Base-by-base conservation (phyloP, 2,797 vertebrate species). In the Coccyzus lansbergi region DNA sequence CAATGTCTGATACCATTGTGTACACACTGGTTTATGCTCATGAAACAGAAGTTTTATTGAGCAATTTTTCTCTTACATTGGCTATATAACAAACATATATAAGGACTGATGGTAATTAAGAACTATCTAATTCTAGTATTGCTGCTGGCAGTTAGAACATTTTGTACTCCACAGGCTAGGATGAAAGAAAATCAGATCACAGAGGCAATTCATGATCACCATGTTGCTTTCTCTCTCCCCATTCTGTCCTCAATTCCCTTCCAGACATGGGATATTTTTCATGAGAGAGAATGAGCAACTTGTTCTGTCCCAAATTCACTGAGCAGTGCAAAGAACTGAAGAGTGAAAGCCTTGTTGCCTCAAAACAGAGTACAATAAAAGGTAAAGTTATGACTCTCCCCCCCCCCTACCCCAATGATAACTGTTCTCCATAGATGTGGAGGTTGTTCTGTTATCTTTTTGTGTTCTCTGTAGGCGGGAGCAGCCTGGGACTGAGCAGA, bases 351-450 rank as follows among this genome's bases (percentile, higher is more conserved):
- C 60, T 74, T 40, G 34, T 26, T 70, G 51, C 51, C 68, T 68
- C n/a, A 49, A 46, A 74, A 34, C 20, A 21, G 36, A 53, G 56
- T 20, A 29, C 28, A 67, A 34, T 31, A 63, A 74, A 71, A 75
- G 67, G 46, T 46, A 12, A 56, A 16, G 59, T 22, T 49, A 21
- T n/a, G 22, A 33, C 7, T 17, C 20, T 8, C 12, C 36, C 22
- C 20, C 8, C 12, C 36, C 22, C 12, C n/a, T n/a, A n/a, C n/a
- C n/a, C n/a, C 14, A 21, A 5, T 0, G 1, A 3, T 25, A 67
- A 25, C 65, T 10, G 6, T 6, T 78, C 48, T 72, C 64, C 42
- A 24, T 2, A 17, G 64, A 15, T 4, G 0, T 12, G 1, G 7
- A n/a, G 64, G 12, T 19, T 36, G 21, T 58, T 38, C 72, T 80